phyloP scores from a whole-genome alignment of 2,113 vertebrate species.

The Podarcis cretensis region DNA sequence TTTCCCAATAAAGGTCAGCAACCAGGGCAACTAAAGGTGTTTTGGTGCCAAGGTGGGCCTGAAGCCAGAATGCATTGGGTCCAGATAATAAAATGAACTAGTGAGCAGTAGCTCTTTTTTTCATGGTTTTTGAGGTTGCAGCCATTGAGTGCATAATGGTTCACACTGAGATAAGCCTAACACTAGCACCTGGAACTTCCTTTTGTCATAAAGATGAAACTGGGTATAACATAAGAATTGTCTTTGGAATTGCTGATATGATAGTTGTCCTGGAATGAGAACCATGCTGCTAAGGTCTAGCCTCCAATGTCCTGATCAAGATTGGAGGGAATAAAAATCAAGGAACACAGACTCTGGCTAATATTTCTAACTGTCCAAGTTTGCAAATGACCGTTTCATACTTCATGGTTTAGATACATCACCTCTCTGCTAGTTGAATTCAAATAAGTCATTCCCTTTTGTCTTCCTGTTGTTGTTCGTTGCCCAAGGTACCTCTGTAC shows the following conservation, averaged over 20 bases:
- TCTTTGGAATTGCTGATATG: not conserved
- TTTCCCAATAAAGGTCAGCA: too few relatives aligned
- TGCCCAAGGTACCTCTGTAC: not conserved
- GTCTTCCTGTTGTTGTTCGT: not conserved
- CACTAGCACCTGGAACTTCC: not conserved
- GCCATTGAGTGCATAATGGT: not conserved
- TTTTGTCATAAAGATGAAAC: slow-evolving; percentile 2
- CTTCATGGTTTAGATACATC: not conserved
- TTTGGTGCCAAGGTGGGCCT: too few relatives aligned
- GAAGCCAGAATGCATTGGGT: too few relatives aligned
- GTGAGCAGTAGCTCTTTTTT: not conserved
- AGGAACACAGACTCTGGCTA: not conserved
- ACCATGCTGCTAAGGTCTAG: not conserved
- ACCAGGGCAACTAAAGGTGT: too few relatives aligned
- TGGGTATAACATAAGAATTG: not conserved
- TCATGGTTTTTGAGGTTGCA: not conserved
- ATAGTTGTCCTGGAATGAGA: not conserved
- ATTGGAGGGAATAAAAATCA: not conserved
- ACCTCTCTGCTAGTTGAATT: not conserved
- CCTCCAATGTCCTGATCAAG: not conserved
- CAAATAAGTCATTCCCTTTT: not conserved
- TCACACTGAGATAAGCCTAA: not conserved
- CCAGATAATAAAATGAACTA: not conserved
- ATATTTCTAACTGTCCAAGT: not conserved
- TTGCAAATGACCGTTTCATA: not conserved